Evolutionary conservation across 2,888 invertebrate species (phyloP), one percentile per base, ranked within the genome.

Genomic region (Folsomia candida): DNA sequence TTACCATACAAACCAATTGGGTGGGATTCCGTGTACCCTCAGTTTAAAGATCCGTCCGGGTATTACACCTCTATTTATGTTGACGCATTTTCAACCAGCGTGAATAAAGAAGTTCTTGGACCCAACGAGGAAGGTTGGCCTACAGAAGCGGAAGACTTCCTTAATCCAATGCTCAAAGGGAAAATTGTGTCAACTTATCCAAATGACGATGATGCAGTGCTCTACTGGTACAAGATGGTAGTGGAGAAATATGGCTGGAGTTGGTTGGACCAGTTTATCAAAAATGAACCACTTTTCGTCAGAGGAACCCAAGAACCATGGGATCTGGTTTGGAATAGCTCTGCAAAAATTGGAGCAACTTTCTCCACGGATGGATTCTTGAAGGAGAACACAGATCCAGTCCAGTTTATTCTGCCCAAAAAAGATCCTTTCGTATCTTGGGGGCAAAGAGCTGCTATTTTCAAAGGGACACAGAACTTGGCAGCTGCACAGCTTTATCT

Each of bases 131-230:
- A 61, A 1, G 64, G 51, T 0, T 73, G 73, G 73, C 70, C 73
- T 1, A 26, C 11, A 14, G 68, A 73, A 24, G 69, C 67, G 2
- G 37, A n/a, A 3, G 73, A 73, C 51, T 73, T 64, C 27, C 65
- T 73, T 22, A 59, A 59, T 2, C 73, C 73, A 1, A 61, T 64
- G n/a, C 54, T 70, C 14, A 73, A 70, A 20, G 59, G 59, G 2
- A 68, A 68, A 57, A 69, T 72, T 22, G 20, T 67, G 22, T 22
- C 59, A 18, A 69, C 72, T 11, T 72, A 69, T 47, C 72, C 72
- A 1, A 72, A 72, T 61, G 72, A 72, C 37, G 72, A 72, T 25
- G 72, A 72, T 25, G 72, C 72, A n/a, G 67, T 72, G 6, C 59
- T 72, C 4, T 72, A 62, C 66, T 61, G 57, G 57, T 72, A 62